Evolutionary conservation across 2,888 invertebrate genomes (phyloP), one percentile per base, ranked within the genome.

Genomic region (Tenthredo mesomela): DNA sequence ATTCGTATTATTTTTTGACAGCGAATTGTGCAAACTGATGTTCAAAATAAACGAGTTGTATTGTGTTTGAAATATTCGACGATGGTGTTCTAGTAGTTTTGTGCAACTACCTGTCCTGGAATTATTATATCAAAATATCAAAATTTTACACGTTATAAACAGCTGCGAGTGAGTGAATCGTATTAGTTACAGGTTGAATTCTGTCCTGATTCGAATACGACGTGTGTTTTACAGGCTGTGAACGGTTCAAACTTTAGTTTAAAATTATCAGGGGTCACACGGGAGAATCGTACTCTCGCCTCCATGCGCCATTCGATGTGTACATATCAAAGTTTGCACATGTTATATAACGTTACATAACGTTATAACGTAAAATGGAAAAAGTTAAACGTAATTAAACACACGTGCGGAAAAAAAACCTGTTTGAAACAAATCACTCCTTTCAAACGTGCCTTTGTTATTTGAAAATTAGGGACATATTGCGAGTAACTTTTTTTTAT

Each of bases 371-470:
- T 25, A 58, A 21, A 37, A 80, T 61, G n/a, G 58, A 37, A 58
- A 80, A 80, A 80, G 80, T 80, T 80, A 50, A 61, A 58, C 58
- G 80, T 80, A 61, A 80, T 80, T 80, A 80, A 80, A 80, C 58
- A 61, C 58, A 80, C 61, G 80, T 25, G 80, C 25, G 58, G n/a
- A 18, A 40, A 50, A 50, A 50, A 54, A 29, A 58, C n/a, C 80
- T 80, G 61, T 80, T 80, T 21, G 6, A 21, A 80, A 80, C 37
- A 40, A 80, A 80, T 61, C 37, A 43, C 71, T 73, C 71, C n/a
- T 40, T 73, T 43, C 40, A 43, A 73, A 73, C 71, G 71, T 73
- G 71, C 71, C 25, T 73, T 73, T 40, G 71, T 73, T 73, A 43
- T 43, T 73, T 25, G 21, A 73, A 73, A 73, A 73, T 73, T 43